phyloP scores from a whole-genome alignment of 2,113 vertebrate genomes.

The Suncus etruscus region DNA sequence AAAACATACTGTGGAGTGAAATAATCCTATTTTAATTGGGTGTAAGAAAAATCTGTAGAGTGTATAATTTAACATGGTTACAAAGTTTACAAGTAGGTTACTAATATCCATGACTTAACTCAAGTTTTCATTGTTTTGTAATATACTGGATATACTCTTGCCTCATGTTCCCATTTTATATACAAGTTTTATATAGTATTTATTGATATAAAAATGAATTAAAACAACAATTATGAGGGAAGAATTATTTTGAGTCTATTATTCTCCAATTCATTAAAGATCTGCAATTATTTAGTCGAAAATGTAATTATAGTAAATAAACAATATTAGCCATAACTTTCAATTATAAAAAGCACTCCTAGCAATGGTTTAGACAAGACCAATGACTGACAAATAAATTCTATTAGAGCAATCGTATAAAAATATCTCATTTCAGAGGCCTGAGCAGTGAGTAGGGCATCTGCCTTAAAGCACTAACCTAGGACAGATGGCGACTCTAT shows the following conservation, averaged over 20 bases:
- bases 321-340: neutral
- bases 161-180: neutral
- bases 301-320: neutral
- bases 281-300: neutral
- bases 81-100: neutral
- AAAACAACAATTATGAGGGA: neutral
- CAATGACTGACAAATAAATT: neutral
- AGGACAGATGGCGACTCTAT: no score
- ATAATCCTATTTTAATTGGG: conserved; percentile 53
- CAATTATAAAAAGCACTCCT: neutral
- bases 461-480: no score
- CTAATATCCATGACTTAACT: neutral
- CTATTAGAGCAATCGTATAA: neutral
- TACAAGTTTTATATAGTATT: neutral
- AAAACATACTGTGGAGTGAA: neutral
- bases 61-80: neutral
- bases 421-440: neutral
- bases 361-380: no score
- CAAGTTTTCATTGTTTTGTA: neutral
- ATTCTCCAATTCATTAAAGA: neutral
- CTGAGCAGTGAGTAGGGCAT: no score
- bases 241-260: neutral
- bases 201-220: neutral
- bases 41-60: neutral
- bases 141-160: neutral